phyloP scores from a whole-genome alignment of 1,140 invertebrate species.

The Drosophila sp. region DNA sequence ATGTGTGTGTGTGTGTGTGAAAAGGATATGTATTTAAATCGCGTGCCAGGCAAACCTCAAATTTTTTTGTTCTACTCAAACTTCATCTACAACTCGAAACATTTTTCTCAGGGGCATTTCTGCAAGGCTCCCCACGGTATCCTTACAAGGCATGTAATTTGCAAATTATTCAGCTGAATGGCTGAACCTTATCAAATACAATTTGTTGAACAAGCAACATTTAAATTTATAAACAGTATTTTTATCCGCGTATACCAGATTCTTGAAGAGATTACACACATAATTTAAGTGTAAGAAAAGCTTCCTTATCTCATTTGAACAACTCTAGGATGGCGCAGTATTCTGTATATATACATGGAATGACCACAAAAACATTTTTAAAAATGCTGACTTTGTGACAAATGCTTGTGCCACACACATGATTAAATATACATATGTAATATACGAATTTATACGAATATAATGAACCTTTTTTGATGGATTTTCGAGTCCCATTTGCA shows the following conservation, averaged over 20 bases:
- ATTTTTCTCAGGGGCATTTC: constrained; percentile 17
- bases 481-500: not conserved
- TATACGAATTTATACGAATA: no score
- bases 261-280: not conserved
- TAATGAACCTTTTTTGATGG: no score
- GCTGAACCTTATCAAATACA: constrained; percentile 18
- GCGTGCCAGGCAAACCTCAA: constrained; percentile 57
- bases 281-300: not conserved
- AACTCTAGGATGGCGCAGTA: no score
- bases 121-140: not conserved
- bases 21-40: constrained; percentile 46
- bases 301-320: not conserved
- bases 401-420: not conserved
- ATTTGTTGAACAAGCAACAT: constrained; percentile 16
- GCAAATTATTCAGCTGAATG: not conserved
- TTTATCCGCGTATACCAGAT: no score
- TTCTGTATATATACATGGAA: constrained; percentile 5
- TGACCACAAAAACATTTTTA: constrained; percentile 1
- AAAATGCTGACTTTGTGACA: constrained; percentile 9
- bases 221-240: not conserved
- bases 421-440: not conserved
- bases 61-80: constrained; percentile 43
- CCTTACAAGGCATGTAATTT: not conserved
- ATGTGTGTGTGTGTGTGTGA: constrained; percentile 15
- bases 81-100: constrained; percentile 31